phyloP scores from a whole-genome alignment of 2,113 vertebrate species.

The Heliornis fulica region DNA sequence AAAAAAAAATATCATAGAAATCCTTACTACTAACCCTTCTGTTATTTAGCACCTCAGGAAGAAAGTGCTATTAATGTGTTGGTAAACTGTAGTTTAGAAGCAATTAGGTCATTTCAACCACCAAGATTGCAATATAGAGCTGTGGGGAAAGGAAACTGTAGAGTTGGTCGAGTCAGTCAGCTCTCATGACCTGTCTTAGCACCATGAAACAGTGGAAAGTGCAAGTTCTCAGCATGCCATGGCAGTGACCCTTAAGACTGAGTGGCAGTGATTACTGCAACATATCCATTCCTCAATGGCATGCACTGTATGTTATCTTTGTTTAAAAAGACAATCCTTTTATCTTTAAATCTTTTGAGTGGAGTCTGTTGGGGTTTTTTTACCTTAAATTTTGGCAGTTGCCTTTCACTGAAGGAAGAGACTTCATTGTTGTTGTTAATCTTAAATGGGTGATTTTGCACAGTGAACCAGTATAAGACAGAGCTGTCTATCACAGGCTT shows the following conservation, averaged over 20 bases:
- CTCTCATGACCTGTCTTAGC: neutral
- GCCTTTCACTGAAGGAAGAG: neutral
- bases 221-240: neutral
- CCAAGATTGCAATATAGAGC: neutral
- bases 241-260: neutral
- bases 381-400: neutral
- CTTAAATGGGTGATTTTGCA: neutral
- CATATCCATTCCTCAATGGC: neutral
- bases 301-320: rapidly evolving
- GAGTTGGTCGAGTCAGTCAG: neutral
- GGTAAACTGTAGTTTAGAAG: neutral
- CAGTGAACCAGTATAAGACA: neutral
- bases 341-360: neutral
- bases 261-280: neutral
- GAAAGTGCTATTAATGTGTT: neutral
- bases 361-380: neutral
- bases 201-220: neutral
- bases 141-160: neutral
- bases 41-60: neutral
- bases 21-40: neutral
- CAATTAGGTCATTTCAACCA: neutral
- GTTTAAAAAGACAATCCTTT: neutral
- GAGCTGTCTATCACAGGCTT: neutral
- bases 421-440: neutral
- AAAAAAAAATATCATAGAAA: neutral